Evolutionary conservation across 2,113 vertebrate genomes (phyloP).

Genomic region (Alethe diademata): DNA sequence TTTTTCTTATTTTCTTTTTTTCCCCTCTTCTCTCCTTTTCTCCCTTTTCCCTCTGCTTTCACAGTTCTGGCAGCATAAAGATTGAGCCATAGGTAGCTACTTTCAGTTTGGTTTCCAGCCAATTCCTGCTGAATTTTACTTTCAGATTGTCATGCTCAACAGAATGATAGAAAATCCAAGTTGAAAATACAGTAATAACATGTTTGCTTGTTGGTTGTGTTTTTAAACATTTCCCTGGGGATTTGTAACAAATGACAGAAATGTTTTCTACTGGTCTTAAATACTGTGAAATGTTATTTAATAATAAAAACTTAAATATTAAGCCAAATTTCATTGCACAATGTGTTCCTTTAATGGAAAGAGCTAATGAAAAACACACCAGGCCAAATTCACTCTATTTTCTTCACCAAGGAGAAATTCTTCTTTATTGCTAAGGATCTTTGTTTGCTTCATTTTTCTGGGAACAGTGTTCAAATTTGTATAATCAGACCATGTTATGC

Average conservation of each 20-base stretch:
- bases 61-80: background rate
- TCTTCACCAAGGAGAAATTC: constrained; percentile 28
- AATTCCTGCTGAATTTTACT: background rate
- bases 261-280: constrained; percentile 62
- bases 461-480: constrained; percentile 36
- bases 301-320: constrained; percentile 49
- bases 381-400: constrained; percentile 1
- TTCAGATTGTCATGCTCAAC: background rate
- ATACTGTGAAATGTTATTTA: constrained; percentile 47
- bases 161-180: background rate
- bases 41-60: background rate
- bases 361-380: constrained; percentile 47
- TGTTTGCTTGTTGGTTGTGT: constrained; percentile 10
- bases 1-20: background rate
- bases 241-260: constrained; percentile 48
- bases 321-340: constrained; percentile 51
- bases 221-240: constrained; percentile 24
- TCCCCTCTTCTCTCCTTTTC: background rate
- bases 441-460: constrained; percentile 49
- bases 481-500: constrained; percentile 24
- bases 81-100: background rate
- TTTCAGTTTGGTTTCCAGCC: background rate
- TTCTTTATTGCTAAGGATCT: background rate
- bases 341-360: constrained; percentile 45
- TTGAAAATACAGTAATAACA: constrained; percentile 23